Evolutionary conservation across 2,113 vertebrate genomes (phyloP).

Genomic region (Gymnobelideus leadbeateri): DNA sequence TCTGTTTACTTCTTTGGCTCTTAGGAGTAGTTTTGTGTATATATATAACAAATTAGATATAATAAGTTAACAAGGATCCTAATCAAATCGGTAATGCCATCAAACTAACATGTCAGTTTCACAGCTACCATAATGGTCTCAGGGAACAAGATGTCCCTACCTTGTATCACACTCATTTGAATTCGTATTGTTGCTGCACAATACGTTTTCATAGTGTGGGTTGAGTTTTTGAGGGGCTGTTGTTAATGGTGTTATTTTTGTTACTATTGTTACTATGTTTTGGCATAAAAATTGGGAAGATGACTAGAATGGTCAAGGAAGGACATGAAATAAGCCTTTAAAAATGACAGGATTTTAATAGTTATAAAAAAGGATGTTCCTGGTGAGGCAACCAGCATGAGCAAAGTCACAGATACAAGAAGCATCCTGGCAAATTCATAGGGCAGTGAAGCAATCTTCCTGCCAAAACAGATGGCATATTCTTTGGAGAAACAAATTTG

Average conservation of each 20-base stretch:
- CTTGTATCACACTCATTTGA: neutral
- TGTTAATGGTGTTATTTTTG: neutral
- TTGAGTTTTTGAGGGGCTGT: neutral
- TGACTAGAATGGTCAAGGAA: neutral
- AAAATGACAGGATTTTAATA: neutral
- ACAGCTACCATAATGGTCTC: neutral
- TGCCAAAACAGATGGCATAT: constrained; percentile 8
- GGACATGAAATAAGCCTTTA: neutral
- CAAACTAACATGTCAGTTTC: neutral
- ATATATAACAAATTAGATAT: too few relatives aligned
- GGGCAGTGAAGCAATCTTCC: neutral
- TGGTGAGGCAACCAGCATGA: neutral
- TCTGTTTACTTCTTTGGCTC: neutral
- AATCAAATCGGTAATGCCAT: neutral
- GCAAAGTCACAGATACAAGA: neutral
- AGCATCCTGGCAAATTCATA: neutral
- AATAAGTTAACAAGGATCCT: neutral
- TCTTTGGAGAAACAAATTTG: constrained; percentile 7
- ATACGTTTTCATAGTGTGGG: neutral
- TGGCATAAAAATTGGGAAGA: neutral
- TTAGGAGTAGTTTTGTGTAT: neutral
- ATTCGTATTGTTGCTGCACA: neutral
- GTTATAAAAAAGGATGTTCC: neutral
- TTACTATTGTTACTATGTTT: neutral
- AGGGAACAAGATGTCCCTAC: neutral